Evolutionary conservation across 2,888 invertebrate genomes (phyloP), one percentile per base, ranked within the genome.

Genomic region (Cantharis flavilabris): DNA sequence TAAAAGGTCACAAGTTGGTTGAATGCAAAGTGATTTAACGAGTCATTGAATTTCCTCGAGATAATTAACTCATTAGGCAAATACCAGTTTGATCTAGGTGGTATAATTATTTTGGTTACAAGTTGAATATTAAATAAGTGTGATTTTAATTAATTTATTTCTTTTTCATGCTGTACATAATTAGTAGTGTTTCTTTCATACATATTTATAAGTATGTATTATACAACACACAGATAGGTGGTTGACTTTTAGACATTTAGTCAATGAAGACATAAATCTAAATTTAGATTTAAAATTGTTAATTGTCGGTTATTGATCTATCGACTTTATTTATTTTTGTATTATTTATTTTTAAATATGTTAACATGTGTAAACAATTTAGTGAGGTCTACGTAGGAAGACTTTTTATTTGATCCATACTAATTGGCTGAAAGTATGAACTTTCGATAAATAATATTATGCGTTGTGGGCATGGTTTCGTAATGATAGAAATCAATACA

Each of bases 21-120:
- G 71, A 75, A 75, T 70, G 71, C 62, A 75, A 75, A 71, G 70
- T 76, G 69, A 72, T 72, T 76, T 72, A 69, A 76, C 76, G 76
- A 75, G 65, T 75, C 75, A 72, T 72, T 69, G 70, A 69, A 67
- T 72, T 76, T 64, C 67, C 67, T 72, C 70, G 23, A 70, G 72
- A 76, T 76, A 76, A 76, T 76, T 76, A 76, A 76, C 76, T 76
- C 72, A 72, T 76, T 76, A 76, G 69, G 75, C 75, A 71, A 71
- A 75, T 67, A 67, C 71, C n/a, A 33, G 75, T 67, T 75, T 75
- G 75, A 75, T 75, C 65, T 75, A 75, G 65, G 65, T 26, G 65
- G 65, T 67, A 67, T 75, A 75, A 73, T 75, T 75, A 75, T 71
- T 75, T 67, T 70, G 28, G 64, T 30, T 65, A 71, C 75, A 75